A percentile compares a stretch with the other conserved stretches of the same genome.
Evolutionary conservation across 1,140 invertebrate species (phyloP).

Genomic region (Charaxes varanes): DNA sequence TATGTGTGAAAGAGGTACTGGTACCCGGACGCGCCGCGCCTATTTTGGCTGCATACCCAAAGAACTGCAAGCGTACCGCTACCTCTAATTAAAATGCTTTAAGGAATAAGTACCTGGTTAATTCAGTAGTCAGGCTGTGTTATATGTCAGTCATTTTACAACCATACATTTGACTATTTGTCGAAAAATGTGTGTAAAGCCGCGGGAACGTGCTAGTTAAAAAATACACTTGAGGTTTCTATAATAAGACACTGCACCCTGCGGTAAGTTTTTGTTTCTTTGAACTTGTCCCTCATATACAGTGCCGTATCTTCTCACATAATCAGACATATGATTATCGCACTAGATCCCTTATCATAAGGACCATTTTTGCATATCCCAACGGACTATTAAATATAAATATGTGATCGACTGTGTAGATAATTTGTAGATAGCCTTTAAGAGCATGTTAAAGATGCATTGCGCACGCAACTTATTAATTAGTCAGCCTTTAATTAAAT

Average conservation of each 20-base stretch:
- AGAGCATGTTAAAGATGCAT: constrained; percentile 6
- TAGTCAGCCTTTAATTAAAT: constrained; percentile 13
- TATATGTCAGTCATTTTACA: too few species aligned
- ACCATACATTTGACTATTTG: too few species aligned
- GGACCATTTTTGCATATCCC: constrained; percentile 4
- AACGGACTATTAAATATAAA: constrained; percentile 4
- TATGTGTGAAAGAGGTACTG: too few species aligned
- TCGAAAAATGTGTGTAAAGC: too few species aligned
- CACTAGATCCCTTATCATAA: not conserved
- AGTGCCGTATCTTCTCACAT: not conserved
- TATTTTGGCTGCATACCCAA: too few species aligned
- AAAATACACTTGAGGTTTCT: constrained; percentile 8
- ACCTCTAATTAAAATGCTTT: too few species aligned
- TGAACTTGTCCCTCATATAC: constrained; percentile 4
- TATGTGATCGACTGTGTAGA: constrained; percentile 2
- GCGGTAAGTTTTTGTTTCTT: constrained; percentile 8
- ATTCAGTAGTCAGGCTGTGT: too few species aligned
- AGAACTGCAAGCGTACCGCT: too few species aligned
- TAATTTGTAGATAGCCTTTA: constrained; percentile 8
- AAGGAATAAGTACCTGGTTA: too few species aligned
- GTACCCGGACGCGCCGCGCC: too few species aligned
- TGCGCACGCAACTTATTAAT: constrained; percentile 12
- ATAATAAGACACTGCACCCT: constrained; percentile 8
- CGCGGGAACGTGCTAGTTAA: too few species aligned
- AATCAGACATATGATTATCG: not conserved